phyloP scores from a whole-genome alignment of 2,888 invertebrate genomes.

The Dicyrtoma fusca region DNA sequence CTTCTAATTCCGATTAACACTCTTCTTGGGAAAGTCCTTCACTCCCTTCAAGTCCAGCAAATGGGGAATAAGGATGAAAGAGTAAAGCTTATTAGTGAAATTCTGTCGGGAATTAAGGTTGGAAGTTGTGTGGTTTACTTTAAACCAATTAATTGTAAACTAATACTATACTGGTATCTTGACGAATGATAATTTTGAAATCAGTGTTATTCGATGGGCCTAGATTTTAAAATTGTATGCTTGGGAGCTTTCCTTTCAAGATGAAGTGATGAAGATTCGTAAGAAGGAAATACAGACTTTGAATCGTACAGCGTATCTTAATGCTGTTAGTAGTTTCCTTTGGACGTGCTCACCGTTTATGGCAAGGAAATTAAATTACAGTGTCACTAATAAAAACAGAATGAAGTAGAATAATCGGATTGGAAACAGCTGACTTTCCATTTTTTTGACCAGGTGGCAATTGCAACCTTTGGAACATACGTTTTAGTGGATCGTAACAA shows the following conservation, averaged over 20 bases:
- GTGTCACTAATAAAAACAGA: no score
- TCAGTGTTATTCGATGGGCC: no score
- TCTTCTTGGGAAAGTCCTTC: constrained; percentile 61
- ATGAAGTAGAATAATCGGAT: no score
- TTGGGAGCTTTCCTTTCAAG: constrained; percentile 89
- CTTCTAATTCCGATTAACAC: constrained; percentile 64
- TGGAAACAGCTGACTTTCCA: no score
- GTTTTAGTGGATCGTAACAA: no score
- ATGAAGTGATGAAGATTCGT: constrained; percentile 67
- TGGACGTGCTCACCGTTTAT: no score
- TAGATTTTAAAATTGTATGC: constrained; percentile 59
- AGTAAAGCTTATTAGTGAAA: constrained; percentile 65
- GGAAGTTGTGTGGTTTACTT: no score
- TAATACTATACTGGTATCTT: no score
- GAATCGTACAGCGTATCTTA: constrained; percentile 61
- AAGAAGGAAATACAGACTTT: constrained; percentile 62
- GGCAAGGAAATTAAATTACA: no score
- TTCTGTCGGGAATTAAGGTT: constrained; percentile 64
- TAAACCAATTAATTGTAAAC: no score
- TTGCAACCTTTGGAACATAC: constrained; percentile 79
- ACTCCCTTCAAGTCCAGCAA: constrained; percentile 61
- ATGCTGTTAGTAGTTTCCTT: constrained; percentile 83
- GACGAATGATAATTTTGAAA: no score
- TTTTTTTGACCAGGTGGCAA: no score
- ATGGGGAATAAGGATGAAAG: constrained; percentile 65